Evolutionary conservation across 1,140 invertebrate species (phyloP), one percentile per base, ranked within the genome.

Genomic region (Nylanderia fulva): DNA sequence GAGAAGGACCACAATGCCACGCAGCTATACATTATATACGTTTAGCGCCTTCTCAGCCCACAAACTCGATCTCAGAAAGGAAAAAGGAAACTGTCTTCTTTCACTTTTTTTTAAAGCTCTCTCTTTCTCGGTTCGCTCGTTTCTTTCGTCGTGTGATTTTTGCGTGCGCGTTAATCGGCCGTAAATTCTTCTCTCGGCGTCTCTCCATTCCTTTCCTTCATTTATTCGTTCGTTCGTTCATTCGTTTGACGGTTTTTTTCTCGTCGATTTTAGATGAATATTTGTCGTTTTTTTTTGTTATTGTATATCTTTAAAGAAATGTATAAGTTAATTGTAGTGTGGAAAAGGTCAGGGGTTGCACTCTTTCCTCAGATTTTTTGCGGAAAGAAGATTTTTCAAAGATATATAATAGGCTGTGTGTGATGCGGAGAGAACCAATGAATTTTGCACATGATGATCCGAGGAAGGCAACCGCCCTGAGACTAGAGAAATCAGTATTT

Each of bases 401-500:
- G 77, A 63, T 48, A n/a, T n/a, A n/a, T n/a, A 88, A 89, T 86
- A 89, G 84, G 87, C 61, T 83, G 87, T 82, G 87, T 82, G 87
- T 71, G 84, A 77, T 48, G 56, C 15, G 64, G 15, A 18, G 36
- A 56, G 11, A 61, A 48, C 21, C 4, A 68, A 0, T 33, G 63
- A 18, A 56, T n/a, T 36, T 39, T 64, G 80, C 69, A 63, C 69
- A 58, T 60, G 72, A n/a, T 77, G 88, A 90, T 87, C 83, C 89
- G 90, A 91, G 87, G 63, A 80, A 91, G 91, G 92, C 92, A 93
- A 93, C 92, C 91, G 90, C 88, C 88, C 75, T 89, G 84, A 86
- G 85, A 93, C 91, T 93, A 92, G 90, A 91, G 80, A 9, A 93
- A 94, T 93, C 93, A 94, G 93, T 94, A 94, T 94, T 94, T 94